Evolutionary conservation across 2,888 invertebrate species (phyloP).

Genomic region (Cecidostiba fungosa): DNA sequence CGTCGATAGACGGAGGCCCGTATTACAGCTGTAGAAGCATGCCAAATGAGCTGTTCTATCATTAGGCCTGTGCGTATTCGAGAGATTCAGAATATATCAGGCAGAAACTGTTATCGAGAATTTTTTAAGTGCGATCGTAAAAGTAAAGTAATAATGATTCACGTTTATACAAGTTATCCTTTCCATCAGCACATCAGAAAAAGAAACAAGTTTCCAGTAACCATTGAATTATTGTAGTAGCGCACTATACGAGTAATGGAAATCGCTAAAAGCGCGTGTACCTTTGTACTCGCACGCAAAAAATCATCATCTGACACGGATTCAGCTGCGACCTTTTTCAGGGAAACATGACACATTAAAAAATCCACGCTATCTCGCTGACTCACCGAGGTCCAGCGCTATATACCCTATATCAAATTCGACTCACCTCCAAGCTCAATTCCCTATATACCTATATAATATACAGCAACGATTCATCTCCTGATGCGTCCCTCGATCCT

Average conservation of each 20-base stretch:
- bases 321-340: not conserved
- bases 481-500: not conserved
- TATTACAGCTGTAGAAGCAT: not conserved
- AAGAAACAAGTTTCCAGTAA: too few relatives aligned
- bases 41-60: constrained; percentile 59
- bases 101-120: too few relatives aligned
- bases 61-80: constrained; percentile 30
- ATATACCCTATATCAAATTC: not conserved
- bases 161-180: too few relatives aligned
- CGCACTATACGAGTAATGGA: too few relatives aligned
- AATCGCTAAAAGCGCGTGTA: not conserved
- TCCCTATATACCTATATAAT: not conserved
- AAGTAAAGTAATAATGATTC: too few relatives aligned
- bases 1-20: not conserved
- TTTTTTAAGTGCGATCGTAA: too few relatives aligned
- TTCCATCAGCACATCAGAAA: too few relatives aligned
- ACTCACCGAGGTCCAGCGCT: constrained; percentile 1
- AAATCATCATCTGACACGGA: not conserved
- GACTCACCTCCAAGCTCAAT: not conserved
- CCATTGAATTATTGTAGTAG: too few relatives aligned
- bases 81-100: not conserved
- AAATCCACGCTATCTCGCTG: not conserved
- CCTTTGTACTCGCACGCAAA: not conserved
- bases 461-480: not conserved
- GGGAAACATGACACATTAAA: not conserved